Base-by-base conservation (phyloP, 2,888 invertebrate species). In the Druceiella hillmani region DNA sequence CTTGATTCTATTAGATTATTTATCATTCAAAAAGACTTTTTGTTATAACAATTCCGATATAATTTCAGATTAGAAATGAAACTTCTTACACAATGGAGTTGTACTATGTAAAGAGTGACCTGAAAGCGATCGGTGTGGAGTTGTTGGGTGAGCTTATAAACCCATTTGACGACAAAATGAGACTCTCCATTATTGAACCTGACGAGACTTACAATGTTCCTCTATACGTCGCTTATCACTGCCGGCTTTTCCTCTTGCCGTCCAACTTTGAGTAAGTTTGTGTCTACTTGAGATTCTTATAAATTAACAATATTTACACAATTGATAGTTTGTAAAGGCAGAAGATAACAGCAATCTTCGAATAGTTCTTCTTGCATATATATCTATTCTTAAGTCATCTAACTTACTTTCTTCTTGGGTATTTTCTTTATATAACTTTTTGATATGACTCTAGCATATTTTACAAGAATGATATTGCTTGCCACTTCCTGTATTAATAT, bases 181-280 rank as follows among this genome's bases (percentile, higher is more conserved):
- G 82, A 34, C 70, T 89, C 33, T 75, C 80, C 0, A 80, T 84
- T 14, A 64, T 90, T 12, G 83, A 83, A 38, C 83, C 87, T 0
- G 80, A 82, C 48, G 82, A 85, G 51, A 75, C 76, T 0, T 87
- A 80, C 57, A 79, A 82, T 50, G 78, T 89, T 15, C 89, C 90
- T 2, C 64, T 89, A 26, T 80, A 80, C 52, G 78, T 88, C 33
- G 87, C 88, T 2, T 88, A 87, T 53, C 86, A 89, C 54, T 87
- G 86, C 61, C 79, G 81, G 47, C 64, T 90, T 36, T 83, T 79
- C 57, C 61, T 87, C 24, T 74, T 82, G 53, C 88, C 88, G 3
- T 77, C 82, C 3, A 80, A 83, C 53, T 75, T 79, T 29, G 81
- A 81, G 85, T 86, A 56, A 77, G 79, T 71, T 30, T n/a, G n/a